Evolutionary conservation across 2,888 invertebrate species (phyloP), one percentile per base, ranked within the genome.

Genomic region (Cerastoderma edule): DNA sequence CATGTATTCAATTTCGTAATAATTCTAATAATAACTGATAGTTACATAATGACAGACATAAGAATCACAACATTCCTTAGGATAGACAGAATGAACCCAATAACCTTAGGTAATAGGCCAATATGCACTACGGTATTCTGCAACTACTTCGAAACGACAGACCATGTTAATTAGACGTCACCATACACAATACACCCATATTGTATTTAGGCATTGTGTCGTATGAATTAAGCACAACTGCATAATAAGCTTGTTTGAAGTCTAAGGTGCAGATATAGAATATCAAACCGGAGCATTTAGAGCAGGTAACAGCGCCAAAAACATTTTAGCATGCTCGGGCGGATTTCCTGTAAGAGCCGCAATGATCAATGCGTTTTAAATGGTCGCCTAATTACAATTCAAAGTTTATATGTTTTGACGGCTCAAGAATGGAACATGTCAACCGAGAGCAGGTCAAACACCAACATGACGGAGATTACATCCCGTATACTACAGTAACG

Each of bases 341-440:
- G 22, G 24, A 50, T 50, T 50, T n/a, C 50, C 10, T 50, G 19
- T 50, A 24, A 10, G 24, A 22, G 24, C n/a, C n/a, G 24, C 35
- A 2, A 39, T 60, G 60, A 60, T 60, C 60, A 60, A 60, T 60
- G 60, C n/a, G 60, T 60, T 60, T 60, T 60, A 60, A 60, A 60
- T 60, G 33, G 30, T 33, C 35, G 24, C 27, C 60, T 39, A 60
- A 60, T 60, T 60, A 60, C 39, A 33, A 39, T 39, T 39, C 39
- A 19, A 39, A 60, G 39, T 60, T 60, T 22, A 60, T 60, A 60
- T 60, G 60, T 60, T 60, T 60, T 60, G 60, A 60, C 60, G 60
- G 60, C 60, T 60, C 13, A 39, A 60, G 35, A 60, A 60, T 39
- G 39, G 60, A 22, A 27, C 33, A 60, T 60, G 60, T 60, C 60